Evolutionary conservation across 2,888 invertebrate species (phyloP).

Genomic region (Dicycla oo): DNA sequence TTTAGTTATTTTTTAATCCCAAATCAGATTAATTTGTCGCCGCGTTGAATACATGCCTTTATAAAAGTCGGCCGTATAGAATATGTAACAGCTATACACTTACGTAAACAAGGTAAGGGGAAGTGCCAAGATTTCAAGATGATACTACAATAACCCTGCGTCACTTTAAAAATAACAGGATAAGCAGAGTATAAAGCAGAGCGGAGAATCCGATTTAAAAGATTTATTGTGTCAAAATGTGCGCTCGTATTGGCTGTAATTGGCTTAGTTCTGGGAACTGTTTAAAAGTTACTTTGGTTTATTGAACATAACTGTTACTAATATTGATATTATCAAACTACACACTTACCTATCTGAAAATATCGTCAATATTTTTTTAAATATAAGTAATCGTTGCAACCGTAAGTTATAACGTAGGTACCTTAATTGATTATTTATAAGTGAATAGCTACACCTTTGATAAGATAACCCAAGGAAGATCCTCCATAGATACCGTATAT

Average conservation of each 20-base stretch:
- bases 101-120: slow-evolving; percentile 4
- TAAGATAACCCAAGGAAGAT: slow-evolving; percentile 25
- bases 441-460: neutral
- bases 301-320: slow-evolving; percentile 3
- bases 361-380: neutral
- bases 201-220: slow-evolving; percentile 29
- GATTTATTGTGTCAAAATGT: slow-evolving; percentile 40
- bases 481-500: slow-evolving; percentile 8
- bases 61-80: neutral
- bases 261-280: slow-evolving; percentile 31
- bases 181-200: slow-evolving; percentile 22
- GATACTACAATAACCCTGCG: slow-evolving; percentile 6
- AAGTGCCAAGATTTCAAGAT: slow-evolving; percentile 2
- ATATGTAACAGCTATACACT: slow-evolving; percentile 2
- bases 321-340: slow-evolving; percentile 9
- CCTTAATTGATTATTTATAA: neutral
- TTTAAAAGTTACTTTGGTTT: slow-evolving; percentile 34
- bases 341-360: neutral
- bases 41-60: too few relatives aligned
- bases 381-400: neutral
- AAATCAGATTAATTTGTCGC: too few relatives aligned
- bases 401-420: too few relatives aligned
- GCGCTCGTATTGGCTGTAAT: slow-evolving; percentile 21
- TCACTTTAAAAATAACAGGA: slow-evolving; percentile 34
- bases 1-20: too few relatives aligned